phyloP scores from a whole-genome alignment of 2,113 vertebrate genomes.

The Oostethus manadensis region DNA sequence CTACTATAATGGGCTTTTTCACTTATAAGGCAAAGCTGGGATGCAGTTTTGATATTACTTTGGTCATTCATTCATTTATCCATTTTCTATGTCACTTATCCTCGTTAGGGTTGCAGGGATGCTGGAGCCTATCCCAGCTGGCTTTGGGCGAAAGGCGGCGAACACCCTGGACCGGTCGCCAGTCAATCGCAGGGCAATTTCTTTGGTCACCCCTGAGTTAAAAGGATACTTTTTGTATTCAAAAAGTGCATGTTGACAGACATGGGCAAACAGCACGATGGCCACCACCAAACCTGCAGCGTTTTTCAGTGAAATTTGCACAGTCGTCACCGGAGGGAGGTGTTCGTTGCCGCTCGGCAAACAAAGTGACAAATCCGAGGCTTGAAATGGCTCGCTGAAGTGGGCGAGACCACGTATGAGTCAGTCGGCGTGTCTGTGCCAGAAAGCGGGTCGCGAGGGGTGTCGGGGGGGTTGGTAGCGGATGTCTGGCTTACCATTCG shows the following conservation, averaged over 20 bases:
- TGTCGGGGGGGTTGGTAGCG: slow-evolving; percentile 5
- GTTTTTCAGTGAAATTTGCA: slow-evolving; percentile 58
- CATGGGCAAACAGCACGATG: slow-evolving; percentile 27
- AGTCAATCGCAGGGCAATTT: no score
- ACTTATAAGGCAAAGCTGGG: no score
- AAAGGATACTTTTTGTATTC: neutral
- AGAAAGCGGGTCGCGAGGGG: slow-evolving; percentile 27
- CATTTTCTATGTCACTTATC: no score
- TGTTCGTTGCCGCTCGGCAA: slow-evolving; percentile 30
- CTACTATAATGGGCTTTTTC: no score
- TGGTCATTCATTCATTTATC: no score
- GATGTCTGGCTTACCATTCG: slow-evolving; percentile 48
- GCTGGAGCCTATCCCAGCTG: no score
- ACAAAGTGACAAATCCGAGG: slow-evolving; percentile 47
- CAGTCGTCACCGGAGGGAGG: slow-evolving; percentile 41
- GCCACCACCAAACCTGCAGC: slow-evolving; percentile 18
- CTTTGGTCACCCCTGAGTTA: no score
- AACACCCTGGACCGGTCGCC: no score
- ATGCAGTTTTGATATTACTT: no score
- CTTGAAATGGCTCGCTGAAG: slow-evolving; percentile 66
- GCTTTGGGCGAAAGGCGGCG: no score
- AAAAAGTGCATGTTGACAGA: neutral
- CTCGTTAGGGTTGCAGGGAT: no score
- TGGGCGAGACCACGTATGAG: slow-evolving; percentile 66
- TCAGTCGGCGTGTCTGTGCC: slow-evolving; percentile 57